These are phyloP conservation scores for Dissostichus mawsoni DNA, from an alignment of 2,113 vertebrate species.

Conservation along the genomic window DNA sequence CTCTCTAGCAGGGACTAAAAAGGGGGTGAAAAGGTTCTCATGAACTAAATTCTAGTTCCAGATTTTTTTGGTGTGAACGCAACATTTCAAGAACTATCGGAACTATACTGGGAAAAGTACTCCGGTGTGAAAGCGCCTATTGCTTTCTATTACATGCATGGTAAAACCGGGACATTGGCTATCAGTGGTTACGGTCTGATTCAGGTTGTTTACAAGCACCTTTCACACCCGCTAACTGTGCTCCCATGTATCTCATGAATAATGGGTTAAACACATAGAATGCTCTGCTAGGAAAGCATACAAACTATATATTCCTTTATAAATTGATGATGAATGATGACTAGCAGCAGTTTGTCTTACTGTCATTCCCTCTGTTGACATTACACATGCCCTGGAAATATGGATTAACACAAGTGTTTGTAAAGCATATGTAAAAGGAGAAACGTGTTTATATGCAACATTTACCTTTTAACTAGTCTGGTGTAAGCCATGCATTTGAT, in stretches of 20 bases:
- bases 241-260: constrained; percentile 5
- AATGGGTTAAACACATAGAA: background rate
- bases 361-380: too few relatives aligned
- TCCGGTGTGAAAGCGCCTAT: too few relatives aligned
- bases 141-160: constrained; percentile 6
- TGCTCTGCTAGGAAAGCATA: background rate
- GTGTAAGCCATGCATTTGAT: background rate
- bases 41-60: too few relatives aligned
- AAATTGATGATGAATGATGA: background rate
- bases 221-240: constrained; percentile 17
- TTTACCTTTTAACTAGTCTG: background rate
- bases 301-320: background rate
- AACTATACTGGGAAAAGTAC: too few relatives aligned
- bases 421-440: background rate
- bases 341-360: background rate
- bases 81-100: too few relatives aligned
- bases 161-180: constrained; percentile 8
- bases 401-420: background rate
- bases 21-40: too few relatives aligned
- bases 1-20: too few relatives aligned
- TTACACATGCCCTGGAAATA: background rate
- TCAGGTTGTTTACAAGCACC: constrained; percentile 34
- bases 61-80: too few relatives aligned
- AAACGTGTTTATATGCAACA: background rate
- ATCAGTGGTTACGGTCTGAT: constrained; percentile 1